phyloP scores from a whole-genome alignment of 2,888 invertebrate species.

The Drosophila putrida region DNA sequence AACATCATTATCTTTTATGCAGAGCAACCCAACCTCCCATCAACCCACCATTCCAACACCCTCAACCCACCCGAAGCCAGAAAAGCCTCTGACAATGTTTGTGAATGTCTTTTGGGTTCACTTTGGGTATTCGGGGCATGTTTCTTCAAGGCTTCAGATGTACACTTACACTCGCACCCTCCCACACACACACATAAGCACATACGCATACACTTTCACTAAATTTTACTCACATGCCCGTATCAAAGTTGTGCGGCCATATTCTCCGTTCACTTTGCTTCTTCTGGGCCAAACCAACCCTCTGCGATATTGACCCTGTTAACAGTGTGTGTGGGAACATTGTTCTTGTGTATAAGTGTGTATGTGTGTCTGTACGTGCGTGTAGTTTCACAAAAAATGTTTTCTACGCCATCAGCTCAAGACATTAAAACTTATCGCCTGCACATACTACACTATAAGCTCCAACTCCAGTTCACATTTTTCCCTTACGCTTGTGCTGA shows the following conservation, averaged over 20 bases:
- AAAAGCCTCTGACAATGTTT: conserved; percentile 46
- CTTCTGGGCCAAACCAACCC: conserved; percentile 57
- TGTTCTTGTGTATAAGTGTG: conserved; percentile 5
- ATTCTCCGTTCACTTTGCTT: conserved; percentile 41
- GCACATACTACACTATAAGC: conserved; percentile 34
- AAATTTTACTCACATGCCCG: conserved; percentile 60
- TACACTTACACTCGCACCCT: not conserved
- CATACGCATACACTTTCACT: conserved; percentile 56
- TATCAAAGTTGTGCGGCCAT: conserved; percentile 76
- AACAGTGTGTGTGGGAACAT: conserved; percentile 21
- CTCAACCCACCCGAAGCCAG: not conserved
- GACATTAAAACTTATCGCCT: conserved; percentile 81
- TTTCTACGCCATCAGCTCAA: conserved; percentile 82
- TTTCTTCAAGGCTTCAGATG: conserved; percentile 51
- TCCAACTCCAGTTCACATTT: conserved; percentile 22
- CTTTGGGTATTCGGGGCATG: conserved; percentile 32
- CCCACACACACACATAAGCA: not conserved
- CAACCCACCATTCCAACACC: conserved; percentile 18
- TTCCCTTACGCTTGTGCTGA: conserved; percentile 19
- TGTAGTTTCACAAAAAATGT: conserved; percentile 64
- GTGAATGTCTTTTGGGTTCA: conserved; percentile 41
- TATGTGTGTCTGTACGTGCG: conserved; percentile 23
- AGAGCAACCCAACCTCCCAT: conserved; percentile 47
- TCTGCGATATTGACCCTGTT: conserved; percentile 27
- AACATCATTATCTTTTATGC: conserved; percentile 85